Evolutionary conservation across 2,797 vertebrate genomes (phyloP), one percentile per base, ranked within the genome.

Genomic region (Picus viridis): DNA sequence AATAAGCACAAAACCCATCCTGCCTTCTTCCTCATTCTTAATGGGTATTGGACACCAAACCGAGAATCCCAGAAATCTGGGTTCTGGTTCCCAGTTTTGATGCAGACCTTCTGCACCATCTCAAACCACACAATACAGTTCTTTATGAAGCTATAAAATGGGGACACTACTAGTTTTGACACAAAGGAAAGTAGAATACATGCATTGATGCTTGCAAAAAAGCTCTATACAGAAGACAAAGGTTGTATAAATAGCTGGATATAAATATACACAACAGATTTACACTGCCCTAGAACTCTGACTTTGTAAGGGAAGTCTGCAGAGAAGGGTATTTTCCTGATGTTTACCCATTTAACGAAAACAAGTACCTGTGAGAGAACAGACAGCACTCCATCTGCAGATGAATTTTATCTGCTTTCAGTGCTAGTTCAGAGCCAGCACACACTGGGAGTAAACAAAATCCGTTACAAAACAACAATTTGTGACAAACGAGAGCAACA

Each of bases 361-460:
- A 76, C 5, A 0, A 88, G 77, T 62, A 94, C 77, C 77, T 90
- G 41, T 16, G 83, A 89, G 68, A 76, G 77, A 94, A 82, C 72
- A 94, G 87, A 92, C 68, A 95, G 77, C 77, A 74, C 51, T 93
- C 85, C 71, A 88, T 86, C 85, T 92, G 85, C 83, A 95, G 85
- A 84, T 88, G 47, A 89, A 93, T 94, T 89, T 73, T 84, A 91
- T 82, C 80, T 82, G 76, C 77, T 90, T 88, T 91, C 73, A 63
- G 6, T 36, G 74, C 83, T 62, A 95, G 71, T 58, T 92, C 85
- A 80, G 80, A 93, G 92, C 67, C 90, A 96, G 90, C 82, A 86
- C 76, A 91, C 14, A 74, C 71, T 86, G 74, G 43, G 68, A 89
- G 58, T 91, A 93, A 95, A 92, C 74, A 95, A 95, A 88, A 91